Percentiles rank a stretch among this genome's conserved stretches.
Evolutionary conservation across 2,888 invertebrate species (phyloP).

Genomic region (Clanis bilineata): DNA sequence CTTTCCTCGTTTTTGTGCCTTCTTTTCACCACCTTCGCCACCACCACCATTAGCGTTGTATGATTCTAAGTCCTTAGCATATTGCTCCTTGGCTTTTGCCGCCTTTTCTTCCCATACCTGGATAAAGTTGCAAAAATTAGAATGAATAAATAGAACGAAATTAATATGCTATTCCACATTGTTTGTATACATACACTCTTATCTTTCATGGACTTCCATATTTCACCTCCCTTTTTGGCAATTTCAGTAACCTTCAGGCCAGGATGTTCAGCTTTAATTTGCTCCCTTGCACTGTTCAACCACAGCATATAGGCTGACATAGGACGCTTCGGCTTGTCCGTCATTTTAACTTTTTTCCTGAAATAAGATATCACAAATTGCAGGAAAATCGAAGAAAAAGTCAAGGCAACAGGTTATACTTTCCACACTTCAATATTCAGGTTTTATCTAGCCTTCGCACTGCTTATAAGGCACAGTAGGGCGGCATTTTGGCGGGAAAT

Average conservation of each 20-base stretch:
- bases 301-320: constrained; percentile 97
- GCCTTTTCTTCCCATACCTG: constrained; percentile 97
- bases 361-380: constrained; percentile 32
- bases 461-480: constrained; percentile 55
- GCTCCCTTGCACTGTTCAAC: constrained; percentile 93
- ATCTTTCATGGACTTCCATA: constrained; percentile 95
- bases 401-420: constrained; percentile 56
- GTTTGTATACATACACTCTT: constrained; percentile 87
- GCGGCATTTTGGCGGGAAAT: constrained; percentile 82
- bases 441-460: constrained; percentile 50
- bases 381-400: not conserved
- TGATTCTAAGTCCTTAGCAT: constrained; percentile 93
- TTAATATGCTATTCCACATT: not conserved
- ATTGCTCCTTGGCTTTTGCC: constrained; percentile 93
- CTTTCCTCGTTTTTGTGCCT: constrained; percentile 83
- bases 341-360: constrained; percentile 86
- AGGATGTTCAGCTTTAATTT: constrained; percentile 94
- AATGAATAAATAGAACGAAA: not conserved
- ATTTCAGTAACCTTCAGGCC: constrained; percentile 96
- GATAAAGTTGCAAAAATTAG: constrained; percentile 27
- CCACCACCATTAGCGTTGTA: constrained; percentile 91
- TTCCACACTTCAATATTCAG: constrained; percentile 44
- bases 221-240: constrained; percentile 96
- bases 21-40: constrained; percentile 78
- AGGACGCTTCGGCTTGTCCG: constrained; percentile 96